These are phyloP conservation scores for Nemotelus nigrinus DNA, from an alignment of 2,888 invertebrate species.

Conservation along the genomic window DNA sequence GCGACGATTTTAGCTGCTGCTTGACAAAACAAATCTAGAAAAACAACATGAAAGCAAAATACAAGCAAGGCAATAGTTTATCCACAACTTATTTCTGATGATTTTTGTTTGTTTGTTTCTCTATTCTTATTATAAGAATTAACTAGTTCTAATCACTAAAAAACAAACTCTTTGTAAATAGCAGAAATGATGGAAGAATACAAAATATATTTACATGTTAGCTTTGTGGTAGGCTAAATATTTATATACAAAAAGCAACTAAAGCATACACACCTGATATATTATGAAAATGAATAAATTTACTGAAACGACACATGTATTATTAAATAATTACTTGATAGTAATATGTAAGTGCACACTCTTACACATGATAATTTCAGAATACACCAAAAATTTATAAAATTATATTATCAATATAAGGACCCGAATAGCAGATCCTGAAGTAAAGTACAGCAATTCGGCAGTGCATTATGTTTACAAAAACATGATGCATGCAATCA, in stretches of 20 bases:
- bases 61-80: not conserved
- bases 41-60: not conserved
- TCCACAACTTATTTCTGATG: not conserved
- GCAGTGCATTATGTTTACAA: not conserved
- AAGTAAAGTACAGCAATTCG: not conserved
- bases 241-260: conserved; percentile 39
- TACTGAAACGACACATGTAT: conserved; percentile 21
- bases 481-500: conserved; percentile 2
- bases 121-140: conserved; percentile 15
- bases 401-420: conserved; percentile 27
- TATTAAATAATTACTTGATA: not conserved
- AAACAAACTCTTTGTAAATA: conserved; percentile 36
- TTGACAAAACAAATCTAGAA: not conserved
- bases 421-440: not conserved
- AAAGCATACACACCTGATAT: conserved; percentile 30
- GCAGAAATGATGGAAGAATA: conserved; percentile 16
- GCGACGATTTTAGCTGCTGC: too few relatives aligned
- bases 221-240: conserved; percentile 41
- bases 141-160: conserved; percentile 35
- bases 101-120: conserved; percentile 15
- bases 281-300: conserved; percentile 11
- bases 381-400: conserved; percentile 40
- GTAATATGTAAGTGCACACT: conserved; percentile 9
- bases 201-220: conserved; percentile 43
- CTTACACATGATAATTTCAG: conserved; percentile 35